These are phyloP conservation scores for rabbit (Oryctolagus cuniculus) DNA, from an alignment of 2,113 vertebrate genomes.

Conservation along the genomic window DNA sequence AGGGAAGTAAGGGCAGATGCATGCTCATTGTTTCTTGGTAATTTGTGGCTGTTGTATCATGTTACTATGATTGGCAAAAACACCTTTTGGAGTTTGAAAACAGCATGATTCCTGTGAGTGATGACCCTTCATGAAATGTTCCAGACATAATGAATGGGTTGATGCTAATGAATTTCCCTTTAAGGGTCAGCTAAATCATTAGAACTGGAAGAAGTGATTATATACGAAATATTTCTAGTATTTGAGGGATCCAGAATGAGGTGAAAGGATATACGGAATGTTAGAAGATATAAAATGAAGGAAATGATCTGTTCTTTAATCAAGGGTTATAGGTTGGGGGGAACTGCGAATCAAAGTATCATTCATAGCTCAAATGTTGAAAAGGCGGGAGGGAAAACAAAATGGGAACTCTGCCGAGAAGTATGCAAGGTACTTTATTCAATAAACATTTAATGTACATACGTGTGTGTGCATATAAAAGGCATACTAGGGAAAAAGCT, in stretches of 20 bases:
- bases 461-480: too few relatives aligned
- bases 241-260: not conserved
- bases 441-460: not conserved
- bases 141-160: not conserved
- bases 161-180: not conserved
- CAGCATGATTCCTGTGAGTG: not conserved
- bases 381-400: not conserved
- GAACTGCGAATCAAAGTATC: not conserved
- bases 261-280: not conserved
- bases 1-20: not conserved
- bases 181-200: not conserved
- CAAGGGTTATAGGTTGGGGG: not conserved
- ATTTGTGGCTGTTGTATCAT: not conserved
- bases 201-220: not conserved
- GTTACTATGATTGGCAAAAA: conserved; percentile 20
- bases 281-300: conserved; percentile 23
- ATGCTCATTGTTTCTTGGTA: not conserved
- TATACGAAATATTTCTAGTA: not conserved
- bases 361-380: not conserved
- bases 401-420: not conserved
- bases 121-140: not conserved
- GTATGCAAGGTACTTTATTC: not conserved
- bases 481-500: too few relatives aligned
- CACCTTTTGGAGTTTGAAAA: not conserved
- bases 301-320: not conserved